Percentiles rank a stretch among this genome's conserved stretches.
Evolutionary conservation across 2,797 vertebrate genomes (phyloP).

Genomic region (Luscinia megarhynchos): DNA sequence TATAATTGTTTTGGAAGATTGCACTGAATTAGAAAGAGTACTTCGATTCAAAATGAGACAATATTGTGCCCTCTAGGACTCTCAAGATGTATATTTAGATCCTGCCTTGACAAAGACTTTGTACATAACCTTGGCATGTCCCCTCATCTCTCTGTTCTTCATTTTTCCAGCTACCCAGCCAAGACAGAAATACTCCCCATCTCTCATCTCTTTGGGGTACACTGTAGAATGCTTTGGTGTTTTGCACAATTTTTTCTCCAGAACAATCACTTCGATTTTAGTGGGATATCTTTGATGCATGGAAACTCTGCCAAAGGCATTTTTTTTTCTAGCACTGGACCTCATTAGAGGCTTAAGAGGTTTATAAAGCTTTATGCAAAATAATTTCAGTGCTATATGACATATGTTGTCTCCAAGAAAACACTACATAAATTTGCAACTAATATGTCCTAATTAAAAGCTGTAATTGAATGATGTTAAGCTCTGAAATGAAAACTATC

Average conservation of each 20-base stretch:
- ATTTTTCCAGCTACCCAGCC: background rate
- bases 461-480: background rate
- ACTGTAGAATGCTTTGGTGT: background rate
- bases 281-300: background rate
- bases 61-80: slow-evolving; percentile 48
- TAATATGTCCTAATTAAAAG: background rate
- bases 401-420: background rate
- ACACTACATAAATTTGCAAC: background rate
- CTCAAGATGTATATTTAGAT: slow-evolving; percentile 25
- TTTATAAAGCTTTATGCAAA: background rate
- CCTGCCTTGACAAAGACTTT: slow-evolving; percentile 16
- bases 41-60: slow-evolving; percentile 2
- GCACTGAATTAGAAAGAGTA: slow-evolving; percentile 25
- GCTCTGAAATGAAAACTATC: background rate
- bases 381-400: background rate
- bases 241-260: background rate
- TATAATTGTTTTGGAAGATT: slow-evolving; percentile 63
- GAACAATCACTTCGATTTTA: background rate
- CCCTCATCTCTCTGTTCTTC: background rate
- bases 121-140: background rate
- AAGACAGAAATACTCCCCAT: background rate
- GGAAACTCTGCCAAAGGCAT: background rate
- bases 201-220: background rate
- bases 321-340: background rate
- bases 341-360: background rate